Base-by-base conservation (phyloP, 2,888 invertebrate genomes). In the Escarpia spicata region DNA sequence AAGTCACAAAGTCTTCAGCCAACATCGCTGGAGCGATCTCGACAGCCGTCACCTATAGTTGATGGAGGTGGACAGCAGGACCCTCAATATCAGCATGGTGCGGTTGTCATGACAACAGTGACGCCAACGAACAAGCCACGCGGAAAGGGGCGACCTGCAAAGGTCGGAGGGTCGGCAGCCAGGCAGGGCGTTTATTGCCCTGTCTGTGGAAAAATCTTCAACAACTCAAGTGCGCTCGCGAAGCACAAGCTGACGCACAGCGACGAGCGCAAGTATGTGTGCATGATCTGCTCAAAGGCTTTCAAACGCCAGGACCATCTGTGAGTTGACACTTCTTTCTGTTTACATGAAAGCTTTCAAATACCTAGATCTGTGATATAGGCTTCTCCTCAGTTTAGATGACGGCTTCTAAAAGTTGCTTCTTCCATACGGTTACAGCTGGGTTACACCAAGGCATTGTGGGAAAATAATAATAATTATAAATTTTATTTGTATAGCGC, bases 151-250 rank as follows among this genome's bases (percentile, higher is more conserved):
- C 97, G 97, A 94, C 97, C 98, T 94, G 98, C 98, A 52, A 98
- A 98, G 96, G 98, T 98, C 12, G 93, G 92, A 0, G 90, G 90
- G 75, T 91, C 90, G 31, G 60, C 94, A 8, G 93, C 94, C 44
- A 92, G 92, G 58, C 93, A 93, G 3, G 94, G 92, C 43, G 94
- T 94, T 4, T 94, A 95, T 93, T 96, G 96, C 97, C 98, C 98
- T 97, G 98, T 99, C 95, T 99, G 99, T 97, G 98, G 98, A 96
- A 99, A 99, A 97, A 98, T 98, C 96, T 99, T 99, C 97, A 98
- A 98, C 96, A 99, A 99, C 97, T 99, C 99, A 95, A 99, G 99
- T 95, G 99, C 99, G 94, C 97, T 99, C 96, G 99, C 96, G 44
- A 96, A 96, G 93, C 96, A 96, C 98, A 99, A 99, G 97, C 97